Base-by-base conservation (phyloP, 1,140 invertebrate genomes). In the Saxidomus purpurata region DNA sequence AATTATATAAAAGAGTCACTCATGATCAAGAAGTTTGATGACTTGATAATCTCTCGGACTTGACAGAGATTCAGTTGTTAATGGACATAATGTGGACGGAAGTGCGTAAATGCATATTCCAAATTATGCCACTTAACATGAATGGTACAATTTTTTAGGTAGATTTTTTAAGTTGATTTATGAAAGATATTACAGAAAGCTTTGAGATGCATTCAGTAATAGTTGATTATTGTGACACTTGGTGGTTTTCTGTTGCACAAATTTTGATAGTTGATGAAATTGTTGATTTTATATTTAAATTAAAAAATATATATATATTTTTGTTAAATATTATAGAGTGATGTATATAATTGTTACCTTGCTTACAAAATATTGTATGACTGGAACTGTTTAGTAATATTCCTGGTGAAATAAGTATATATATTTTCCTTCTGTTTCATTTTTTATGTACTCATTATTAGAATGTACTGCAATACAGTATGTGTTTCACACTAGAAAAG, bases 241-340 rank as follows among this genome's bases (percentile, higher is more conserved):
- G 36, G 67, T n/a, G n/a, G n/a, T n/a, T 71, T 59, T 71, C 31
- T 40, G 67, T 71, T 71, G 67, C 67, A 71, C 67, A 38, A n/a
- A 31, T 71, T 71, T 71, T 28, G n/a, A 63, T 63, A 63, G 59
- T 63, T 63, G n/a, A 63, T 63, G 25, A 63, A 17, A 71, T 71
- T 71, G 67, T 71, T 71, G 59, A 63, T 63, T n/a, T 63, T 63
- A 71, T 71, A 71, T 71, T 71, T 71, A 71, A 71, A 71, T 17
- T 36, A 38, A 67, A 4, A 59, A 59, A 71, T 71, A 71, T 71
- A 71, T 71, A 71, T 71, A 71, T 71, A 71, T 71, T 38, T 71
- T 71, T 71, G 67, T 71, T 71, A 71, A 71, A 40, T 71, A 38
- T 36, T 71, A 38, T 38, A 71, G 34, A 38, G 6, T 38, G 67